phyloP scores from a whole-genome alignment of 2,797 vertebrate species.

The Lutjanus campechanus region DNA sequence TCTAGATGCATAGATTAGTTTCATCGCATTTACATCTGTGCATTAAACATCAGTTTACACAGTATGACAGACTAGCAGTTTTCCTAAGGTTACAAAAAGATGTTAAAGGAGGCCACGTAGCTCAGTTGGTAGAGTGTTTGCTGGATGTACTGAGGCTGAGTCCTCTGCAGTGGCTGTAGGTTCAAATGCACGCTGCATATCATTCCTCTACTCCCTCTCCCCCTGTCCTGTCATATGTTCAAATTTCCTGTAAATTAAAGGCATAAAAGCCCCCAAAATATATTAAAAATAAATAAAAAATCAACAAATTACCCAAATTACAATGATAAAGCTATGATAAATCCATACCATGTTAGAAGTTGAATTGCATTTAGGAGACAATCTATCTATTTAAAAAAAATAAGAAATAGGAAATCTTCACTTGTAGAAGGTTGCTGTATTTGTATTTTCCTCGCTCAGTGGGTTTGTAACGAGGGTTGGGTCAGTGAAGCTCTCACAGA shows the following conservation, averaged over 20 bases:
- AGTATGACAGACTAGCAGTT: background rate
- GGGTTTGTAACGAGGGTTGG: background rate
- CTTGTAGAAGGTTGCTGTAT: background rate
- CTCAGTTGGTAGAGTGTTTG: no score
- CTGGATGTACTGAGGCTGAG: no score
- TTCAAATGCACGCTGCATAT: no score
- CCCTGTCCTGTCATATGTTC: no score
- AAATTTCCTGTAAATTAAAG: no score
- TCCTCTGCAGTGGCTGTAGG: no score
- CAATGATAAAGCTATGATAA: background rate
- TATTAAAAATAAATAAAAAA: background rate
- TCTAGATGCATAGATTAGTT: background rate
- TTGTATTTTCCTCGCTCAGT: background rate
- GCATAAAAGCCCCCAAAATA: no score
- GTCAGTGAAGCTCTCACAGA: constrained; percentile 3
- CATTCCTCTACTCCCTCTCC: no score
- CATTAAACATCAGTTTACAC: background rate
- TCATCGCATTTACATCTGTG: background rate
- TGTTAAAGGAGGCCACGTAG: no score
- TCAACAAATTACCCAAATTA: background rate
- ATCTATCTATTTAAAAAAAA: background rate
- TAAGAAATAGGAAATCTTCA: background rate
- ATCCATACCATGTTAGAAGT: background rate
- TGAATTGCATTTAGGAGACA: background rate
- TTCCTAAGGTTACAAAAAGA: no score